Evolutionary conservation across 2,797 vertebrate genomes (phyloP), one percentile per base, ranked within the genome.

Genomic region (Paratrypauchen microcephalus): DNA sequence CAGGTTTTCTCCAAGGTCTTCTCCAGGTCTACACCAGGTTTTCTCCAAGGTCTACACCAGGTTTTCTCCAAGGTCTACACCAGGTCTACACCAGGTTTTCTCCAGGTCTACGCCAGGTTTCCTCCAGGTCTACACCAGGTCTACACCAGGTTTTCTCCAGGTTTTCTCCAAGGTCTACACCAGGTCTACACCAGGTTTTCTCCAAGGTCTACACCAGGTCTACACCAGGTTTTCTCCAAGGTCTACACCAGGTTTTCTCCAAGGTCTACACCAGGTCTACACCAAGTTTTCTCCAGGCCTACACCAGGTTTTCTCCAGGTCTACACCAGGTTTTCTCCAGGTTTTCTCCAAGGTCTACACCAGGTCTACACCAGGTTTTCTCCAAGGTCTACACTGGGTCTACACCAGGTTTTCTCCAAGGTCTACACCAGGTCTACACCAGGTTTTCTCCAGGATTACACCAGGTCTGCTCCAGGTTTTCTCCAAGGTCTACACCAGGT

Each of bases 61-160:
- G 48, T n/a, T 13, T n/a, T 2, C 18, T 8, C 48, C 52, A 54
- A 54, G 8, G 21, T 54, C 52, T 23, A 0, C 52, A 3, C n/a
- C 21, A 54, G 21, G 52, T 54, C n/a, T n/a, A 0, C 50, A 3
- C 9, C 50, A 54, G 50, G n/a, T 23, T 21, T 23, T 0, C 52
- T 11, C 21, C 39, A 41, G 39, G 39, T 12, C 39, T 15, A 0
- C 39, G 6, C 18, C 21, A 54, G 21, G 73, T 78, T 75, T 78
- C 67, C 66, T 59, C 57, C 26, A 36, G 7, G 7, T 7, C 32
- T 8, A 1, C 32, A 7, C 32, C 21, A 54, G 21, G 75, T 78
- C 79, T 78, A 69, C 66, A 52, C 57, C 26, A 36, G 30, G 30
- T 32, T 5, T 4, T 28, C 26, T 28, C 26, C 26, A 28, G 26